Conservation (phyloP, 2,888 invertebrate genomes). For the Lithophane socia region DNA sequence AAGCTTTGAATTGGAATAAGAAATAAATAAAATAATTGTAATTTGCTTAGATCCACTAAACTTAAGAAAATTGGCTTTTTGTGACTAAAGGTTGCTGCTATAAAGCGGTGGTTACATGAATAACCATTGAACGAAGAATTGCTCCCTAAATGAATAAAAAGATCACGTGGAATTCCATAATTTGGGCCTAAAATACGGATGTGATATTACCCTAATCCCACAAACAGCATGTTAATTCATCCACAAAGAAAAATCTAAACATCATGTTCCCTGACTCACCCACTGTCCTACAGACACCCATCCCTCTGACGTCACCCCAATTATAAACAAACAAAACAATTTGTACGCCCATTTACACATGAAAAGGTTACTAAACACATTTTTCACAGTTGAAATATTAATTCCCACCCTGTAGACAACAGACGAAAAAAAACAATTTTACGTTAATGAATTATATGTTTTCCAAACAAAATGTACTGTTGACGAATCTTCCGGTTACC, state of each 20-base stretch:
- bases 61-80: background rate
- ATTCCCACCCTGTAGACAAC: slow-evolving; percentile 18
- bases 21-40: no score
- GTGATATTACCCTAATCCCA: background rate
- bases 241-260: slow-evolving; percentile 19
- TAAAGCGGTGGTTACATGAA: background rate
- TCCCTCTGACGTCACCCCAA: slow-evolving; percentile 42
- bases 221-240: slow-evolving; percentile 10
- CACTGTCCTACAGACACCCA: background rate
- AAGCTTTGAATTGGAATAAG: background rate
- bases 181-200: background rate
- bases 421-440: slow-evolving; percentile 16
- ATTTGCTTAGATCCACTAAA: background rate
- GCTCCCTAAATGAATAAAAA: background rate
- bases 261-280: background rate
- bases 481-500: slow-evolving; percentile 14
- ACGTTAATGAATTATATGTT: slow-evolving; percentile 50
- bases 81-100: background rate
- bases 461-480: slow-evolving; percentile 33
- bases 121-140: background rate
- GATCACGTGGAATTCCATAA: background rate
- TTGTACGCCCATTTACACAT: slow-evolving; percentile 50
- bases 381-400: slow-evolving; percentile 43
- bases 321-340: slow-evolving; percentile 57
- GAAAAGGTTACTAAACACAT: slow-evolving; percentile 49